Conservation (phyloP, 2,797 vertebrate species). For the Molossus molossus region DNA sequence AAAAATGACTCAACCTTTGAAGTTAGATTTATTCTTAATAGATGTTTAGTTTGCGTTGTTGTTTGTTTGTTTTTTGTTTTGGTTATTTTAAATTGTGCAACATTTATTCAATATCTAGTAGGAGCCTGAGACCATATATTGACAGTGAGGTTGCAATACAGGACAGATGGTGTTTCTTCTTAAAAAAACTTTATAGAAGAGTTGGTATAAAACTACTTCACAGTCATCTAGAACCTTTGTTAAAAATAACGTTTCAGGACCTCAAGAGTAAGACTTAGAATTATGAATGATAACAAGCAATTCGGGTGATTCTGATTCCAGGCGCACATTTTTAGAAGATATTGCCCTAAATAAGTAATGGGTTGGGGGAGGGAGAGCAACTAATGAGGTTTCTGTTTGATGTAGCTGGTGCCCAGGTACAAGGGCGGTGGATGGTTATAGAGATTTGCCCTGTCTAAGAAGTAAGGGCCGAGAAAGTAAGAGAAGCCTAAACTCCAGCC, state of each 20-base stretch:
- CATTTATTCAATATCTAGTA: not conserved
- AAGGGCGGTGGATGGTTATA: not conserved
- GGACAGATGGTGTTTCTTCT: not conserved
- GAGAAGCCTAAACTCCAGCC: not conserved
- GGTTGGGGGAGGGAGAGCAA: accelerated
- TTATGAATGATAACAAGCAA: not conserved
- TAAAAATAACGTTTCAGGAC: not conserved
- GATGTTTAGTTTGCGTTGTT: not conserved
- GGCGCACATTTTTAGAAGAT: not conserved
- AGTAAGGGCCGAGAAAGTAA: not conserved
- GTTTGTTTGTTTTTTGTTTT: not conserved
- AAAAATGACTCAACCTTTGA: not conserved
- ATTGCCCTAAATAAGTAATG: not conserved
- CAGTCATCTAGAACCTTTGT: not conserved
- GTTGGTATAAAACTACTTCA: not conserved
- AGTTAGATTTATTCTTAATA: not conserved
- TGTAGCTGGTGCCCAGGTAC: not conserved
- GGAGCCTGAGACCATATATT: not conserved
- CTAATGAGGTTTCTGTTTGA: not conserved
- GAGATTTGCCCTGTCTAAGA: not conserved
- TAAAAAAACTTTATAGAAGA: not conserved
- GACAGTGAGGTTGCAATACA: not conserved
- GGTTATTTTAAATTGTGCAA: not conserved
- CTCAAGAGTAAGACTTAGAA: not conserved
- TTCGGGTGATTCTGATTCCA: not conserved